Percentiles rank a stretch among this genome's conserved stretches.
phyloP scores from a whole-genome alignment of 2,113 vertebrate species.

The Forbesichthys agassizii region DNA sequence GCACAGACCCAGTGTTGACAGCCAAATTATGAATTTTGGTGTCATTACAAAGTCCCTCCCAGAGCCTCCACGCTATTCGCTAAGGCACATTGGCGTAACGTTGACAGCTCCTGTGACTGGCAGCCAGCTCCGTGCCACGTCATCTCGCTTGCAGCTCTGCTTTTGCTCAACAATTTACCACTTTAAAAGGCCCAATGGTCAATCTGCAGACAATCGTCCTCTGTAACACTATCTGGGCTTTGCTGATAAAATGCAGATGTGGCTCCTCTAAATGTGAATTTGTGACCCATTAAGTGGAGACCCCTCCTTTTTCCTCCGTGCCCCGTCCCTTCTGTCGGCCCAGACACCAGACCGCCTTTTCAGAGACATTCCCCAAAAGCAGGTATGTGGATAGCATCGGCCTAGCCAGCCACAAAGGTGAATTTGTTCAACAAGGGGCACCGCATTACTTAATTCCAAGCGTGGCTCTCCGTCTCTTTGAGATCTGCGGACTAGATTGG shows the following conservation, averaged over 20 bases:
- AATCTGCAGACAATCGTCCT: constrained; percentile 97
- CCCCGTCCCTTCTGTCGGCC: constrained; percentile 77
- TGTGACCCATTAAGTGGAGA: constrained; percentile 90
- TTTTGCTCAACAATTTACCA: constrained; percentile 92
- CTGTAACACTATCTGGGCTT: constrained; percentile 96
- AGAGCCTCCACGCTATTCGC: constrained; percentile 20
- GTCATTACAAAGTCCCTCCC: not conserved
- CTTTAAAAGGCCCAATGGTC: constrained; percentile 90
- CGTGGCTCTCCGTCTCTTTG: constrained; percentile 66
- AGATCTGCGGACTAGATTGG: constrained; percentile 70
- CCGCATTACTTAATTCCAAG: constrained; percentile 72
- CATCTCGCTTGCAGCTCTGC: constrained; percentile 80
- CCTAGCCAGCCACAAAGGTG: constrained; percentile 71
- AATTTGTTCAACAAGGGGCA: constrained; percentile 78
- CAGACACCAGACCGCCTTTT: constrained; percentile 72
- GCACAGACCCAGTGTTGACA: not conserved
- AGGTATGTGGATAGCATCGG: constrained; percentile 78
- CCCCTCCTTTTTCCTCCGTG: constrained; percentile 72
- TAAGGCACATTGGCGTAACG: constrained; percentile 74
- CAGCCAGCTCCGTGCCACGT: constrained; percentile 51
- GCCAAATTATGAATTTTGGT: not conserved
- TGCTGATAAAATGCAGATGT: constrained; percentile 99
- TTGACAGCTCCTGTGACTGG: constrained; percentile 66
- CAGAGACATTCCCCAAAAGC: constrained; percentile 68
- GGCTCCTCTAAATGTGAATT: constrained; percentile 91